Evolutionary conservation across 2,888 invertebrate genomes (phyloP).

Genomic region (Rotaria magnacalcarata): DNA sequence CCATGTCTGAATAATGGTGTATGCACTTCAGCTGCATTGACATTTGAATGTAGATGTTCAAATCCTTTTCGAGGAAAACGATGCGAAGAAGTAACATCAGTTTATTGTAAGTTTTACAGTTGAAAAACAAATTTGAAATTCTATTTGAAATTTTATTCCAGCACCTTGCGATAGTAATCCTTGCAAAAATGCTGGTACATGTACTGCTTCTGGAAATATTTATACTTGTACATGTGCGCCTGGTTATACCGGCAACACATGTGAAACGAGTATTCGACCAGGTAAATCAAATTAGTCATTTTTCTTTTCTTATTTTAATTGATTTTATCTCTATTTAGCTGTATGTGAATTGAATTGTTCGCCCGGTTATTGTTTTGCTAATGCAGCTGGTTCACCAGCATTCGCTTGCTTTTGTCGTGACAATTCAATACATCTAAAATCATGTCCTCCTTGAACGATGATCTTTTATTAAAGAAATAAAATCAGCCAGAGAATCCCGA

Average conservation of each 20-base stretch:
- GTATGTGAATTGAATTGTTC: background rate
- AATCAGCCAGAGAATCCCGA: background rate
- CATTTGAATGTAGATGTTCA: background rate
- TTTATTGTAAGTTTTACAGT: background rate
- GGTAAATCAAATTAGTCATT: background rate
- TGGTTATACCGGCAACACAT: conserved; percentile 36
- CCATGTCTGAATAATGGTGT: conserved; percentile 44
- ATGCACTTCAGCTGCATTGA: background rate
- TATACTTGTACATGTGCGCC: conserved; percentile 43
- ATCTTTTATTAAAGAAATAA: background rate
- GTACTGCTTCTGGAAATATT: background rate
- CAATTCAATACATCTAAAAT: background rate
- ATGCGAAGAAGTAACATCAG: background rate
- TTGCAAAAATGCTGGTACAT: background rate
- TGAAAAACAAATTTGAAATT: background rate
- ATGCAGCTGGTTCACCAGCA: background rate
- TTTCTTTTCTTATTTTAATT: background rate
- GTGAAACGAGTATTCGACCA: background rate
- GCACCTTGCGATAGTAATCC: conserved; percentile 2
- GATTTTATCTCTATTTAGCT: background rate
- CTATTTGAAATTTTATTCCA: background rate
- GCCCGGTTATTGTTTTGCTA: conserved; percentile 31
- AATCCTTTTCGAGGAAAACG: background rate
- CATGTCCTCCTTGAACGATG: background rate
- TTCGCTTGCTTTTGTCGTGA: conserved; percentile 13